These are phyloP conservation scores for Leucophenga maculata DNA, from an alignment of 2,888 invertebrate genomes.

Conservation along the genomic window DNA sequence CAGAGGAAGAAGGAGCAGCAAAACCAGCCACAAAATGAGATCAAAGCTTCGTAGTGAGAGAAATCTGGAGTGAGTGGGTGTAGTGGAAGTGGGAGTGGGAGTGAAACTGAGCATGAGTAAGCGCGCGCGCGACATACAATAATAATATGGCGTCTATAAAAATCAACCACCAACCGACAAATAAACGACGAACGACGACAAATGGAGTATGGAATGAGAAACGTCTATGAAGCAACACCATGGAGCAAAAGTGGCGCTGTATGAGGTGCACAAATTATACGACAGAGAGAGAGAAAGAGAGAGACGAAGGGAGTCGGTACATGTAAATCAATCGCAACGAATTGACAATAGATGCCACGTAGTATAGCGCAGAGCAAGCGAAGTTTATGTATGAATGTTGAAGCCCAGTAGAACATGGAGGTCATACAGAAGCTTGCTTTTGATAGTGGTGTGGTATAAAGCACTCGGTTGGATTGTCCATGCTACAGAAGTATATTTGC, in stretches of 20 bases:
- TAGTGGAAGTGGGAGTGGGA: not conserved
- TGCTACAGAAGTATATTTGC: too few relatives aligned
- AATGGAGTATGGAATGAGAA: conserved; percentile 25
- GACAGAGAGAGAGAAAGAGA: too few relatives aligned
- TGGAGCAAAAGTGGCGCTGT: too few relatives aligned
- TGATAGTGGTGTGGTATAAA: too few relatives aligned
- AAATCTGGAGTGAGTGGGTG: too few relatives aligned
- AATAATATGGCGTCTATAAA: conserved; percentile 25
- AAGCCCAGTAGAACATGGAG: too few relatives aligned
- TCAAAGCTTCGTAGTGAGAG: not conserved
- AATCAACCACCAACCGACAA: conserved; percentile 51
- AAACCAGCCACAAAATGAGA: conserved; percentile 6
- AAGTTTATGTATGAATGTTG: not conserved
- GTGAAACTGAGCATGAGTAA: not conserved
- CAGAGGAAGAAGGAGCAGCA: not conserved
- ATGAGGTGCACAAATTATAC: too few relatives aligned
- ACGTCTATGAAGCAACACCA: conserved; percentile 16
- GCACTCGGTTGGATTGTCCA: too few relatives aligned
- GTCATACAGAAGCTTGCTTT: too few relatives aligned
- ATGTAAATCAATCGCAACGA: conserved; percentile 11
- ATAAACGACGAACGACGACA: conserved; percentile 39
- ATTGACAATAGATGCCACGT: not conserved
- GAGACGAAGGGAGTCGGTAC: not conserved
- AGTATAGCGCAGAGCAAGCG: not conserved
- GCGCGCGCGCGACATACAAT: not conserved